These are phyloP conservation scores for Taenioides sp. DNA, from an alignment of 2,797 vertebrate species.

Conservation along the genomic window DNA sequence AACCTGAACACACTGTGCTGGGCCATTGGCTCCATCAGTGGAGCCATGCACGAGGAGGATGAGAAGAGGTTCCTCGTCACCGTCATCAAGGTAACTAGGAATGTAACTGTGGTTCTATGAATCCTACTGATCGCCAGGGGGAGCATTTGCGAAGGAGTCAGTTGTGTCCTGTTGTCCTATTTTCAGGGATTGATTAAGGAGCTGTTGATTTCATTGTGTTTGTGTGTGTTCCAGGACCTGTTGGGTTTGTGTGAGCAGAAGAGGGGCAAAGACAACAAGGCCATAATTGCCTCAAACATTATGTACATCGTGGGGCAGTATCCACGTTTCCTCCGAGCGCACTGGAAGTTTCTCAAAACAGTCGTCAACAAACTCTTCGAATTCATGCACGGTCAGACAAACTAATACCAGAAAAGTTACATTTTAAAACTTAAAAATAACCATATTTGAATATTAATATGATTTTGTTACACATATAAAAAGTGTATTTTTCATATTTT, in stretches of 20 bases:
- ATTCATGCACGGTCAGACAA: constrained; percentile 96
- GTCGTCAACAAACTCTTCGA: constrained; percentile 98
- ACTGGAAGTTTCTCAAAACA: constrained; percentile 98
- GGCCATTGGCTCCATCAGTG: constrained; percentile 98
- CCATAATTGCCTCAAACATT: constrained; percentile 98
- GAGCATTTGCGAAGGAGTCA: too few species aligned
- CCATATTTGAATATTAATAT: too few species aligned
- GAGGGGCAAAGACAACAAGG: constrained; percentile 98
- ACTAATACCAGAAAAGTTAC: background rate
- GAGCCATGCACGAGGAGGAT: constrained; percentile 98
- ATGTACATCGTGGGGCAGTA: constrained; percentile 99
- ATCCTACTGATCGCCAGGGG: too few species aligned
- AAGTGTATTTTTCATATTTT: too few species aligned
- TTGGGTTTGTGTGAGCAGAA: constrained; percentile 98
- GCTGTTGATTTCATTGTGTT: background rate
- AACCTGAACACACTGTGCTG: constrained; percentile 97
- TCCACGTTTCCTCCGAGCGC: constrained; percentile 94
- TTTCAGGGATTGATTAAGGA: background rate
- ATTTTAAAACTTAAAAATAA: too few species aligned
- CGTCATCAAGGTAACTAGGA: constrained; percentile 89
- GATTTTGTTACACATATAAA: too few species aligned
- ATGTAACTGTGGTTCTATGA: too few species aligned
- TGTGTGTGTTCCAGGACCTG: constrained; percentile 81
- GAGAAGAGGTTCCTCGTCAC: constrained; percentile 98
- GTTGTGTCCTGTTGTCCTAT: too few species aligned